Percentiles rank a stretch among this genome's conserved stretches.
These are phyloP conservation scores for Cyphomyrmex costatus DNA, from an alignment of 1,140 invertebrate species.

Conservation along the genomic window DNA sequence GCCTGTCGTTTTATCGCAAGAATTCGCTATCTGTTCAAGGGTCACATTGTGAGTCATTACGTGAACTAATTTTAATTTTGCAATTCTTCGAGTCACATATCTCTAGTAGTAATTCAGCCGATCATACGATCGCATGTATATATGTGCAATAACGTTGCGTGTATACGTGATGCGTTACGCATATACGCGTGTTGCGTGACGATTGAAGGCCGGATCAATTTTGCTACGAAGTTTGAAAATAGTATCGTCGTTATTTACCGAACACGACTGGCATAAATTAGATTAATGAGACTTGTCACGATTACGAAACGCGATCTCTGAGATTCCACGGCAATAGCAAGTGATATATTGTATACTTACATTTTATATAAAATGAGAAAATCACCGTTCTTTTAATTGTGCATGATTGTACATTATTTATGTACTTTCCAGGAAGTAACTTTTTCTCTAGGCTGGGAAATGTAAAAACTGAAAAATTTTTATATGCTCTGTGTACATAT, in stretches of 20 bases:
- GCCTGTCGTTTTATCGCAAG: not conserved
- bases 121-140: not conserved
- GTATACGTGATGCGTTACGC: not conserved
- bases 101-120: not conserved
- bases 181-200: not conserved
- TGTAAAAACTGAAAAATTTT: too few relatives aligned
- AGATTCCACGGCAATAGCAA: not conserved
- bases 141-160: not conserved
- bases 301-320: constrained; percentile 6
- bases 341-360: not conserved
- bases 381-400: not conserved
- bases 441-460: too few relatives aligned
- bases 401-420: not conserved
- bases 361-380: not conserved
- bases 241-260: constrained; percentile 9
- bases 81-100: not conserved
- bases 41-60: constrained; percentile 28
- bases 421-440: too few relatives aligned
- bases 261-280: not conserved
- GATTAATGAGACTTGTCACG: constrained; percentile 15
- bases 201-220: constrained; percentile 55
- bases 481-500: too few relatives aligned
- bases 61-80: not conserved
- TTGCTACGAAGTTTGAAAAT: constrained; percentile 28
- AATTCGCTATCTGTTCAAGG: constrained; percentile 4